phyloP scores from a whole-genome alignment of 2,113 vertebrate species.

The Protobothrops flavoviridis region DNA sequence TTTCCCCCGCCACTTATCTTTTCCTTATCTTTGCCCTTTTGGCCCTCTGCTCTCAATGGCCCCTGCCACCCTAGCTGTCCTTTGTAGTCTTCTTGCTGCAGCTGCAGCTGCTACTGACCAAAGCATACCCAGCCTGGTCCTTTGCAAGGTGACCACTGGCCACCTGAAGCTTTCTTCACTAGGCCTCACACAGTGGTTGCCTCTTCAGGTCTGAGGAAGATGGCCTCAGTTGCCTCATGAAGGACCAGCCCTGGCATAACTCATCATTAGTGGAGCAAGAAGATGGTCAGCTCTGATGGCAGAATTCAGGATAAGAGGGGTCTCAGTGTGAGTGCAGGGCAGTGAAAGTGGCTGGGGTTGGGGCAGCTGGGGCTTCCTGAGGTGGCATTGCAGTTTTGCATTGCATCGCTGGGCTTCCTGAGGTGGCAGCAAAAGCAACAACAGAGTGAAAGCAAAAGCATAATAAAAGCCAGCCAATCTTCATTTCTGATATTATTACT shows the following conservation, averaged over 20 bases:
- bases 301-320: no score
- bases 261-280: no score
- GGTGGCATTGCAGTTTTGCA: no score
- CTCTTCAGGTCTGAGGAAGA: no score
- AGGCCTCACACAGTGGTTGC: no score
- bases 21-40: neutral
- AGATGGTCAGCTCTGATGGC: no score
- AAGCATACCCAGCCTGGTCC: neutral
- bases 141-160: neutral
- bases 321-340: no score
- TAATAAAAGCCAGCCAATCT: neutral
- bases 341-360: no score
- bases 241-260: no score
- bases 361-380: no score
- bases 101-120: neutral
- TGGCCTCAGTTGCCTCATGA: no score
- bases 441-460: neutral
- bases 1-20: neutral
- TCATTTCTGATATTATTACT: neutral
- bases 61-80: neutral
- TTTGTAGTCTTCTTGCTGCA: neutral
- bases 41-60: neutral
- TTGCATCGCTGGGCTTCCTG: neutral
- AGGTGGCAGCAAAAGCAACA: neutral
- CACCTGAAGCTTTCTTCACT: no score